Evolutionary conservation across 1,140 invertebrate species (phyloP).

Genomic region (Cecropterus lyciades): DNA sequence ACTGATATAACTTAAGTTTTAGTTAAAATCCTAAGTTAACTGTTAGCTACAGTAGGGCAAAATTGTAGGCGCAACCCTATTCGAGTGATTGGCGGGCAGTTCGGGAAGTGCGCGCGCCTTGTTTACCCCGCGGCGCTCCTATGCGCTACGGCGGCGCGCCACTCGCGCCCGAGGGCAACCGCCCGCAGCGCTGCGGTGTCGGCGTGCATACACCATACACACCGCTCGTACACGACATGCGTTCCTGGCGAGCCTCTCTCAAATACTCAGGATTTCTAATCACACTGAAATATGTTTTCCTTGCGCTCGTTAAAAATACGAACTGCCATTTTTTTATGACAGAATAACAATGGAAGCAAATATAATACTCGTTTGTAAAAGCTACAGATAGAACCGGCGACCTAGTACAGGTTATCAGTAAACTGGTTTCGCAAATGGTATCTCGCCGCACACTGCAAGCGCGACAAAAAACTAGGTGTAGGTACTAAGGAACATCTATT

Average conservation of each 20-base stretch:
- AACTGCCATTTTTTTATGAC: background rate
- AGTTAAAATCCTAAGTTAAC: no score
- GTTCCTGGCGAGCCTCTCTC: background rate
- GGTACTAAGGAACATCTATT: background rate
- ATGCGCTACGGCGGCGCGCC: slow-evolving; percentile 6
- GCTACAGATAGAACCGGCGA: background rate
- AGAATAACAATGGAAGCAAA: background rate
- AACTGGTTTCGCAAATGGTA: slow-evolving; percentile 18
- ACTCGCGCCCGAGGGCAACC: slow-evolving; percentile 47
- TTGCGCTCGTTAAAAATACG: no score
- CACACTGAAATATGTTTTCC: no score
- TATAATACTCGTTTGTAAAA: background rate
- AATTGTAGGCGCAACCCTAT: background rate
- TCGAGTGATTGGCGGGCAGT: slow-evolving; percentile 6
- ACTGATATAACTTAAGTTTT: no score
- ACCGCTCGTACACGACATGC: background rate
- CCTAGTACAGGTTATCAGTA: slow-evolving; percentile 4
- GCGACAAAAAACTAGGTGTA: background rate
- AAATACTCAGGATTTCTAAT: background rate
- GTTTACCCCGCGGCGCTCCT: slow-evolving; percentile 58
- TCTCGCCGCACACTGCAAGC: slow-evolving; percentile 6
- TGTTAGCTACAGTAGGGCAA: slow-evolving; percentile 26
- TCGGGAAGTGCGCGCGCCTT: slow-evolving; percentile 52
- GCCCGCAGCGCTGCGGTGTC: slow-evolving; percentile 36
- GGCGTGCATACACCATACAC: slow-evolving; percentile 25